A percentile compares a stretch with the other conserved stretches of the same genome.
Evolutionary conservation across 2,113 vertebrate species (phyloP).

Genomic region (Otus sunia): DNA sequence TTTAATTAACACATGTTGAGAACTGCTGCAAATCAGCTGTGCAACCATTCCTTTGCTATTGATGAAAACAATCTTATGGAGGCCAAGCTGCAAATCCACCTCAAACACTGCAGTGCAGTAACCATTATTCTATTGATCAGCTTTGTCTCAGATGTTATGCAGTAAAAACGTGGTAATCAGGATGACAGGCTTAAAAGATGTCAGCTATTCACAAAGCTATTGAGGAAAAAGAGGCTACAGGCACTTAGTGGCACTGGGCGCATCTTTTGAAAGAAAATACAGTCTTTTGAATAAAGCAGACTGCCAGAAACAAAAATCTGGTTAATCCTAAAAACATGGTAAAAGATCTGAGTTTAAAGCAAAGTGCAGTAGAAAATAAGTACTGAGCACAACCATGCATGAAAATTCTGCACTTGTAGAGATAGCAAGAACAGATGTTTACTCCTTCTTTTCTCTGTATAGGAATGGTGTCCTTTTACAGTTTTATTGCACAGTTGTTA

Average conservation of each 20-base stretch:
- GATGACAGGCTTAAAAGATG: conserved; percentile 26
- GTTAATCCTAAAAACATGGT: neutral
- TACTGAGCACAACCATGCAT: neutral
- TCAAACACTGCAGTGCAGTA: neutral
- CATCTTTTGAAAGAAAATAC: neutral
- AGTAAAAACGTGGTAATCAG: neutral
- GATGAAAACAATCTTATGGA: conserved; percentile 55
- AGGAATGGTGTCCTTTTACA: neutral
- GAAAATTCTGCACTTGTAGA: neutral
- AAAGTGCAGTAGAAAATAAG: conserved; percentile 3
- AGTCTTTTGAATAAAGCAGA: neutral
- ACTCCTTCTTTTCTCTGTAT: neutral
- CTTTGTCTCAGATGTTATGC: conserved; percentile 25
- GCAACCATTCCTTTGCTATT: conserved; percentile 17
- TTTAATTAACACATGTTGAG: conserved; percentile 59
- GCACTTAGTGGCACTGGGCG: neutral
- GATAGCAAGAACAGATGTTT: neutral
- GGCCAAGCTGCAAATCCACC: neutral
- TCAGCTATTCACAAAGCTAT: neutral
- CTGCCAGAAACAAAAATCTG: neutral
- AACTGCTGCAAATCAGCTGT: conserved; percentile 34
- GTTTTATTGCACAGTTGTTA: neutral
- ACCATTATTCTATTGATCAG: conserved; percentile 29
- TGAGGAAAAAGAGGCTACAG: neutral
- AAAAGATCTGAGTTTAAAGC: neutral